Evolutionary conservation across 2,888 invertebrate genomes (phyloP).

Genomic region (Carcina quercana): DNA sequence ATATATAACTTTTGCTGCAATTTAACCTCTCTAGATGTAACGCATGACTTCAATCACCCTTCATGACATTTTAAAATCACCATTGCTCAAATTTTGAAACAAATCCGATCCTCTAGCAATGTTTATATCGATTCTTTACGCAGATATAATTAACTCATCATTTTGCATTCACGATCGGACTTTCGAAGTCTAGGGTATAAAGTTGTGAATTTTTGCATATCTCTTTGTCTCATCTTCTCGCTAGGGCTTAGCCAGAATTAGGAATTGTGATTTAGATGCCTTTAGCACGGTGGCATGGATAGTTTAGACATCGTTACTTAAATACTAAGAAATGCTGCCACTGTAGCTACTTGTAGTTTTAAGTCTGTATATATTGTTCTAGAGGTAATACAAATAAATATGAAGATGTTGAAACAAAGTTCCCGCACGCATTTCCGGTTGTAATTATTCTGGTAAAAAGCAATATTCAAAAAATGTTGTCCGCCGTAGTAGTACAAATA

Average conservation of each 20-base stretch:
- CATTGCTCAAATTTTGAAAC: constrained; percentile 50
- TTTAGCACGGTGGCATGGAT: constrained; percentile 47
- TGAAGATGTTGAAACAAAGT: no score
- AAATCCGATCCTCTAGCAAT: constrained; percentile 40
- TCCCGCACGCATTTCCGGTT: no score
- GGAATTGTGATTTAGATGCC: constrained; percentile 67
- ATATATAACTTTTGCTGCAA: no score
- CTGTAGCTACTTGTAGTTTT: constrained; percentile 43
- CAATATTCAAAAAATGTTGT: no score
- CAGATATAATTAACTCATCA: constrained; percentile 32
- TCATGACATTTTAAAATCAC: no score
- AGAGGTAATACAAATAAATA: no score
- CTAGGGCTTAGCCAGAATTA: constrained; percentile 56
- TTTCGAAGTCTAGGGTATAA: constrained; percentile 24
- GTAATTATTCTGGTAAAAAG: no score
- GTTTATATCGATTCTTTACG: no score
- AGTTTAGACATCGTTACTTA: constrained; percentile 9
- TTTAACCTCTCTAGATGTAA: no score
- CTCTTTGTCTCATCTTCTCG: constrained; percentile 41
- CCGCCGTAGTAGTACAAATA: no score
- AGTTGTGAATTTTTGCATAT: constrained; percentile 66
- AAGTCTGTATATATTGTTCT: constrained; percentile 25
- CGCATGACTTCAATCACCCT: no score
- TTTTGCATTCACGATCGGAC: constrained; percentile 11
- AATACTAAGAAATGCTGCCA: constrained; percentile 37